A percentile compares a stretch with the other conserved stretches of the same genome.
Evolutionary conservation across 2,888 invertebrate species (phyloP).

Genomic region (Tetragonisca angustula): DNA sequence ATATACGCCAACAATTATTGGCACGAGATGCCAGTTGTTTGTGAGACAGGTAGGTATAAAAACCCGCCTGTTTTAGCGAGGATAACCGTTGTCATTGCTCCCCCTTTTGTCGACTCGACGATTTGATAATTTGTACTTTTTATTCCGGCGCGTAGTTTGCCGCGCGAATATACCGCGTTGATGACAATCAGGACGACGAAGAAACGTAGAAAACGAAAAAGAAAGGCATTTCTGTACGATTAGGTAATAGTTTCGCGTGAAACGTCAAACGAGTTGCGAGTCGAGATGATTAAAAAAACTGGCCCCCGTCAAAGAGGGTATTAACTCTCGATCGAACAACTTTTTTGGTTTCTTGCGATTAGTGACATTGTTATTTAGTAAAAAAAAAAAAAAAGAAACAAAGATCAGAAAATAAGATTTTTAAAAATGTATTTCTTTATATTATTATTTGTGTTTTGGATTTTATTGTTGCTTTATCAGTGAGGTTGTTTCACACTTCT

Average conservation of each 20-base stretch:
- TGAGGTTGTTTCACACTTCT: background rate
- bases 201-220: conserved; percentile 17
- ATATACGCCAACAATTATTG: conserved; percentile 15
- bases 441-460: background rate
- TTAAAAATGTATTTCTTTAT: background rate
- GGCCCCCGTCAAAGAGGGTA: conserved; percentile 13
- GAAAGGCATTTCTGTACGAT: conserved; percentile 35
- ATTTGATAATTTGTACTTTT: conserved; percentile 10
- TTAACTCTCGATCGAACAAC: conserved; percentile 14
- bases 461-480: background rate
- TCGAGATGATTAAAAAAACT: conserved; percentile 28
- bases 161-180: background rate
- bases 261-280: conserved; percentile 35
- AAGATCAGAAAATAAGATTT: background rate
- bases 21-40: conserved; percentile 25
- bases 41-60: conserved; percentile 55
- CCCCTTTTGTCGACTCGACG: background rate
- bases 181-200: conserved; percentile 7
- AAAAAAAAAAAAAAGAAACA: background rate
- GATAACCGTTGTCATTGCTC: conserved; percentile 5
- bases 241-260: conserved; percentile 37
- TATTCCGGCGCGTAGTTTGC: background rate
- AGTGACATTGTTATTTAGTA: conserved; percentile 1
- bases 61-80: conserved; percentile 35
- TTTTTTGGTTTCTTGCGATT: conserved; percentile 15